Conservation (phyloP, 92 coral and sea anemone species). For the Epizoanthus stellaris region DNA sequence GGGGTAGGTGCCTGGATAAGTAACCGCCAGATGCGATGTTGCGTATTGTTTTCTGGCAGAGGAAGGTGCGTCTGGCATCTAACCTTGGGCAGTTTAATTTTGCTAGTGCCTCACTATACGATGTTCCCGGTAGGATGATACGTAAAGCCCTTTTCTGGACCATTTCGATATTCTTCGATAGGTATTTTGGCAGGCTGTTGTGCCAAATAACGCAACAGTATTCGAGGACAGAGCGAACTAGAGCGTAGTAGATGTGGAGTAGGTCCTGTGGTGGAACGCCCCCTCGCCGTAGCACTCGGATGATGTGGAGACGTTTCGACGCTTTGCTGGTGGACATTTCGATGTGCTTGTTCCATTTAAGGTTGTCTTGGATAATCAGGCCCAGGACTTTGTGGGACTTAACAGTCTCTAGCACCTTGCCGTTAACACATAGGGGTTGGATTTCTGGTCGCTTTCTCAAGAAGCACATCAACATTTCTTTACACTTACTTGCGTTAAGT, state of each 20-base stretch:
- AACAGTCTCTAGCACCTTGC: slow-evolving; percentile 25
- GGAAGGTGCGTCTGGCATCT: slow-evolving; percentile 30
- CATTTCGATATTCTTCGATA: neutral
- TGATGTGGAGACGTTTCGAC: slow-evolving; percentile 3
- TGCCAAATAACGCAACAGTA: slow-evolving; percentile 22
- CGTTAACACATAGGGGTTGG: slow-evolving; percentile 26
- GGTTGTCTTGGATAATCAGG: neutral
- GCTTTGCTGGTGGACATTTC: slow-evolving; percentile 22
- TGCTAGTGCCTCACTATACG: slow-evolving; percentile 35
- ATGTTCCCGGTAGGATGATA: slow-evolving; percentile 16
- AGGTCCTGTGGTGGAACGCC: slow-evolving; percentile 1
- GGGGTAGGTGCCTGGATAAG: slow-evolving; percentile 36
- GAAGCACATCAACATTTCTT: slow-evolving; percentile 31
- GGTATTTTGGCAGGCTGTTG: slow-evolving; percentile 25
- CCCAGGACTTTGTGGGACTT: slow-evolving; percentile 30
- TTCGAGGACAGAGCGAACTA: slow-evolving; percentile 29
- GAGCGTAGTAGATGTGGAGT: slow-evolving; percentile 20
- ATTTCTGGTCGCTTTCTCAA: slow-evolving; percentile 29
- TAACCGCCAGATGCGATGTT: slow-evolving; percentile 49
- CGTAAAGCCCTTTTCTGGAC: slow-evolving; percentile 28
- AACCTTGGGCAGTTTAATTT: slow-evolving; percentile 38
- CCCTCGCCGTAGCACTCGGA: neutral
- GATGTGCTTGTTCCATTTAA: slow-evolving; percentile 5
- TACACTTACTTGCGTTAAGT: slow-evolving; percentile 26
- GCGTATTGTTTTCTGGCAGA: slow-evolving; percentile 47